Conservation (phyloP, 2,888 invertebrate genomes). For the Sarcophaga variegata region DNA sequence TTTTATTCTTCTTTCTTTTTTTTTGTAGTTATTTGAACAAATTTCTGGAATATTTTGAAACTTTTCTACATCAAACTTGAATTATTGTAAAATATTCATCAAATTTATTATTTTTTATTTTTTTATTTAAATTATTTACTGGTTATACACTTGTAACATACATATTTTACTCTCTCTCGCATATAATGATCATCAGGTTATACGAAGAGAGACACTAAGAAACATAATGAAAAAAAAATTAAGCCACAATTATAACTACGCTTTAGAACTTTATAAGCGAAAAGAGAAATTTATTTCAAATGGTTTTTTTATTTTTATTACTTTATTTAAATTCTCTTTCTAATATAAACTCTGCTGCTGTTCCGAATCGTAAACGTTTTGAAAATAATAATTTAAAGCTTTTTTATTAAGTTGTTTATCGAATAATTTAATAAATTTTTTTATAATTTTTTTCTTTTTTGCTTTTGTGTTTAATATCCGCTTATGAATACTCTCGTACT, state of each 20-base stretch:
- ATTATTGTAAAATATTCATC: no score
- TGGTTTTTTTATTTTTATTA: conserved; percentile 12
- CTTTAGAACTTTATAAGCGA: background rate
- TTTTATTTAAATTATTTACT: background rate
- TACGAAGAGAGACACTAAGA: background rate
- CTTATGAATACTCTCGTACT: conserved; percentile 68
- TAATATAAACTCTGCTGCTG: background rate
- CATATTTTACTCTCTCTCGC: background rate
- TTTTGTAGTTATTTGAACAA: background rate
- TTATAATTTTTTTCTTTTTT: background rate
- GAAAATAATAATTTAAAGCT: background rate
- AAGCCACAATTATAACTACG: background rate
- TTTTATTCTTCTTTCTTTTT: background rate
- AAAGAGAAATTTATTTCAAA: conserved; percentile 1
- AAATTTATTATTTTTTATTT: background rate
- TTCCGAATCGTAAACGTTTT: background rate
- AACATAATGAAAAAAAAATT: background rate
- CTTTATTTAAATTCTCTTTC: background rate
- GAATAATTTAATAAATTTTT: conserved; percentile 2
- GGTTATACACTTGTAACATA: background rate
- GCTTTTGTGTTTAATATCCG: conserved; percentile 46
- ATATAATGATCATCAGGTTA: background rate
- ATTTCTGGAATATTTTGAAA: background rate
- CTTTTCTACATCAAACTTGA: no score
- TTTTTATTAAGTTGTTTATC: conserved; percentile 22